Evolutionary conservation across 2,797 vertebrate genomes (phyloP).

Genomic region (Eremophila alpestris): DNA sequence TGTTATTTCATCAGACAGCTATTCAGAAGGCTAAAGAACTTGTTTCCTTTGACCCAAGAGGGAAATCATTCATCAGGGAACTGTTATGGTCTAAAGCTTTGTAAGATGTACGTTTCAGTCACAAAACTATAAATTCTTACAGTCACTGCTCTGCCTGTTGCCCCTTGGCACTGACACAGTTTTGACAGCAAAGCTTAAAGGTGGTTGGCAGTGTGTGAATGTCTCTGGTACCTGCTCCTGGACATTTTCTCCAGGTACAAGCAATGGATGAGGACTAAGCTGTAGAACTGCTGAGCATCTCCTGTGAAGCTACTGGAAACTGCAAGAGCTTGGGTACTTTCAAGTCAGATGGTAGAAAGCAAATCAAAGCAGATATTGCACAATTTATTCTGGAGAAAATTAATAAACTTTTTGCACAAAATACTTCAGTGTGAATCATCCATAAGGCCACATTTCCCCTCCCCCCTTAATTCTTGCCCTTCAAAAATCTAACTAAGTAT

Average conservation of each 20-base stretch:
- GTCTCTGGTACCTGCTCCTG: neutral
- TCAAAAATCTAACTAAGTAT: neutral
- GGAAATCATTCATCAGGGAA: neutral
- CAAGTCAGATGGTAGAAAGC: neutral
- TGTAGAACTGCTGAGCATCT: neutral
- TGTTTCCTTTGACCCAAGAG: neutral
- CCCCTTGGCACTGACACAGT: neutral
- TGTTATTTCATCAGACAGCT: neutral
- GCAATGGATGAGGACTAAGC: neutral
- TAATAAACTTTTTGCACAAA: neutral
- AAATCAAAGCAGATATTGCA: neutral
- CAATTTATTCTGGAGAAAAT: neutral
- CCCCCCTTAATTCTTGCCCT: neutral
- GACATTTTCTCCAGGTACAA: rapidly evolving
- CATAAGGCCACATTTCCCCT: rapidly evolving
- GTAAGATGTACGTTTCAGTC: neutral
- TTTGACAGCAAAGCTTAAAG: neutral
- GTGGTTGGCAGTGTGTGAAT: neutral
- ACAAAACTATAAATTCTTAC: neutral
- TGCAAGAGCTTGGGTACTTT: neutral
- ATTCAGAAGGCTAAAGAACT: neutral
- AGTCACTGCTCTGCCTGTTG: neutral
- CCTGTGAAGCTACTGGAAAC: neutral
- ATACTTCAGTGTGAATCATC: neutral
- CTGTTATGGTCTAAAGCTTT: neutral